Evolutionary conservation across 2,113 vertebrate genomes (phyloP).

Genomic region (Ochotona princeps): DNA sequence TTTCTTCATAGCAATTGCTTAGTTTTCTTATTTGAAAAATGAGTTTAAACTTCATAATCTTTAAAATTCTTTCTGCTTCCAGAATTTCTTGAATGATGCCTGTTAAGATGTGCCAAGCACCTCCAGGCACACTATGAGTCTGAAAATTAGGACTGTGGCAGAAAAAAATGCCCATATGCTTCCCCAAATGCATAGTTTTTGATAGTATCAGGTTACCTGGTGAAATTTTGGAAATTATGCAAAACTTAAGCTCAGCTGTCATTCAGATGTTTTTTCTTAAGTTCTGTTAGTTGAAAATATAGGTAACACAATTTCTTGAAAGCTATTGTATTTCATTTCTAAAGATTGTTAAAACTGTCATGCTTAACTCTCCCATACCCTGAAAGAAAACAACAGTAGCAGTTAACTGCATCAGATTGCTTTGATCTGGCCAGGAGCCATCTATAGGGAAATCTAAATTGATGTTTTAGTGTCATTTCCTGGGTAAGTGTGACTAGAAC

Average conservation of each 20-base stretch:
- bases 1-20: not conserved
- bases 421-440: not conserved
- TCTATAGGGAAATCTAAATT: not conserved
- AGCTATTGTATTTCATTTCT: conserved; percentile 15
- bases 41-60: not conserved
- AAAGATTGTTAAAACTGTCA: not conserved
- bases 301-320: conserved; percentile 31
- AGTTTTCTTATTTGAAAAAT: not conserved
- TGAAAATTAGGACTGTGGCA: not conserved
- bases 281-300: not conserved
- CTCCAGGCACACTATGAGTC: not conserved
- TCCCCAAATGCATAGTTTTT: not conserved
- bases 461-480: not conserved
- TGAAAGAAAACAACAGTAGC: conserved; percentile 1
- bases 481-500: not conserved
- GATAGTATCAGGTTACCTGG: not conserved
- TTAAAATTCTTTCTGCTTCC: not conserved
- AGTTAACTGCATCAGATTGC: not conserved
- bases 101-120: not conserved
- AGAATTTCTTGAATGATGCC: not conserved
- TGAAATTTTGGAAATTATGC: conserved; percentile 4
- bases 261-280: not conserved
- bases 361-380: not conserved
- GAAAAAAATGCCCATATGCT: not conserved
- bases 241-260: not conserved